Evolutionary conservation across 1,140 invertebrate genomes (phyloP).

Genomic region (Aphelenchoides besseyi): DNA sequence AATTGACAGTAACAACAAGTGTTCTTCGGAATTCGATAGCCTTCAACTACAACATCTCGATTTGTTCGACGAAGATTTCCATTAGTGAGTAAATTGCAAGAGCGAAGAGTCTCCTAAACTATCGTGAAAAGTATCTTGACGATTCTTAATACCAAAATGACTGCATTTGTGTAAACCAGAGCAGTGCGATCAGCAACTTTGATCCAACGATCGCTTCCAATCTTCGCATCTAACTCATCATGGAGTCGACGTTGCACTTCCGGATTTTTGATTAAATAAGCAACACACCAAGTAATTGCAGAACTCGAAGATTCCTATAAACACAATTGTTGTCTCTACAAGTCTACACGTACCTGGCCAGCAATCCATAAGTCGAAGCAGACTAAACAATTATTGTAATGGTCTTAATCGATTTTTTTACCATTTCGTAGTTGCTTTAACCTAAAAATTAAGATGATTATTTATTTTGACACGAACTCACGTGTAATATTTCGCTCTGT

Average conservation of each 20-base stretch:
- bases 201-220: constrained; percentile 4
- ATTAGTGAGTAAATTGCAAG: neutral
- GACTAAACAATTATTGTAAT: neutral
- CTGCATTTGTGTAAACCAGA: constrained; percentile 21
- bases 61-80: neutral
- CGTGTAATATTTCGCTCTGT: neutral
- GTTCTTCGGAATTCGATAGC: neutral
- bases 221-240: neutral
- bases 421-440: constrained; percentile 14
- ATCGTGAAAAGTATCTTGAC: neutral
- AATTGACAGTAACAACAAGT: neutral
- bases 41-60: constrained; percentile 11
- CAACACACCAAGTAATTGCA: neutral
- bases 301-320: neutral
- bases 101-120: constrained; percentile 12
- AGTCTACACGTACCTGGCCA: constrained; percentile 16
- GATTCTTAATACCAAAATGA: neutral
- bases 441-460: constrained; percentile 2
- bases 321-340: neutral
- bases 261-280: constrained; percentile 5
- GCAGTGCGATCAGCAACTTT: constrained; percentile 1
- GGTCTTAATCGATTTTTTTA: neutral
- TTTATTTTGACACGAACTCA: neutral
- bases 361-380: constrained; percentile 26
- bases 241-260: constrained; percentile 9